Conservation (phyloP, 2,113 vertebrate genomes). For the Sinosuthora webbiana region DNA sequence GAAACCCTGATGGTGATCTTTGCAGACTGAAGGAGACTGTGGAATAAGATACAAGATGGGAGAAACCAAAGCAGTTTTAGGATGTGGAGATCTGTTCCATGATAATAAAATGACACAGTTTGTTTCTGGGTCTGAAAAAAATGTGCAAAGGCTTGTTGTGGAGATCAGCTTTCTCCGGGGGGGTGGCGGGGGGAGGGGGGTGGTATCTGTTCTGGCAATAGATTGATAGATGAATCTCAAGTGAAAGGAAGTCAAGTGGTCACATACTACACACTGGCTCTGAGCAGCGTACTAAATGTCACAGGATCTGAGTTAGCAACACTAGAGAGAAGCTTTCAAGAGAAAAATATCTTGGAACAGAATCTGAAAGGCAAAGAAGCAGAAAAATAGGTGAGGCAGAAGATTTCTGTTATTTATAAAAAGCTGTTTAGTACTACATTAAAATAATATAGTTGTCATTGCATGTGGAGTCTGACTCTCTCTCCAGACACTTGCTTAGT, state of each 20-base stretch:
- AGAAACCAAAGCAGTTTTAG: not conserved
- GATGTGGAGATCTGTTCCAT: not conserved
- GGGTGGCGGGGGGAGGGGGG: too few relatives aligned
- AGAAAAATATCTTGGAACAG: not conserved
- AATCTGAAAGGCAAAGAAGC: not conserved
- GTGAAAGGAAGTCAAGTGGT: not conserved
- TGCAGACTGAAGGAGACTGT: not conserved
- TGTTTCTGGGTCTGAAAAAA: not conserved
- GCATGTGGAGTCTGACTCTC: not conserved
- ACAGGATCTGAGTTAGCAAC: not conserved
- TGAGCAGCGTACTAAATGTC: accelerated
- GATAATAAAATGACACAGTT: not conserved
- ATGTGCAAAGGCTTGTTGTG: not conserved
- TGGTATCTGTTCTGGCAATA: too few relatives aligned
- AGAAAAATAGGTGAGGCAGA: not conserved
- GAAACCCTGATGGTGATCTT: not conserved
- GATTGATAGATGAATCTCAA: not conserved
- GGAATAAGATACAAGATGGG: not conserved
- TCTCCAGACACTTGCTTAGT: not conserved
- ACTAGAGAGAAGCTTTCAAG: not conserved
- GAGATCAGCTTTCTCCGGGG: not conserved
- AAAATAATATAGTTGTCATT: not conserved
- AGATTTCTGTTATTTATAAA: not conserved
- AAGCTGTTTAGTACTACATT: not conserved
- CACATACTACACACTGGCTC: not conserved